These are phyloP conservation scores for Pseudococcus jackbeardsleyi DNA, from an alignment of 2,888 invertebrate species.

Conservation along the genomic window DNA sequence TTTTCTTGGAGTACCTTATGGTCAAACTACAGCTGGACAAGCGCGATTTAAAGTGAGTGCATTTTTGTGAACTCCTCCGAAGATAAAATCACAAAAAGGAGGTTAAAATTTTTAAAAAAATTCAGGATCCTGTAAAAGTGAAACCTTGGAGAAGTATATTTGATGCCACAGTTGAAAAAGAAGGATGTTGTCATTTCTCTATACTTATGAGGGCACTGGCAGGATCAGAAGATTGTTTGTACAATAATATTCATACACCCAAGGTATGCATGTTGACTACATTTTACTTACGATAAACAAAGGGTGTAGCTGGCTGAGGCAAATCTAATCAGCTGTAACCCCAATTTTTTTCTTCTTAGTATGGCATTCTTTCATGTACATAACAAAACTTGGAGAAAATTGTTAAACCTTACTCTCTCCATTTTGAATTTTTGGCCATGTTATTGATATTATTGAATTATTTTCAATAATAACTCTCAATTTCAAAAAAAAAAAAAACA, in stretches of 20 bases:
- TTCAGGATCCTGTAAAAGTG: background rate
- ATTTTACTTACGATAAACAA: no score
- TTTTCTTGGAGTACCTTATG: conserved; percentile 11
- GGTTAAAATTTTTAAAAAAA: background rate
- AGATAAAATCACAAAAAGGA: background rate
- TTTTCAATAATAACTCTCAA: no score
- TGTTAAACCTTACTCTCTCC: background rate
- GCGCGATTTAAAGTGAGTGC: background rate
- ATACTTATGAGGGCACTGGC: background rate
- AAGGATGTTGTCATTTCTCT: conserved; percentile 7
- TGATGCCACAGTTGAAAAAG: conserved; percentile 15
- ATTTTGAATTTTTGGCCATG: no score
- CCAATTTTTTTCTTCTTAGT: background rate
- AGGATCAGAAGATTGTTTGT: conserved; percentile 91
- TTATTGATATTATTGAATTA: no score
- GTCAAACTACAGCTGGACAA: background rate
- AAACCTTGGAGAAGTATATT: background rate
- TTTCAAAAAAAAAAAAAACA: no score
- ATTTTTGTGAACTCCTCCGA: background rate
- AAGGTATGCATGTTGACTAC: conserved; percentile 69
- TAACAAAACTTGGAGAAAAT: background rate
- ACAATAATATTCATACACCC: conserved; percentile 92
- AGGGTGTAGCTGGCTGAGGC: no score
- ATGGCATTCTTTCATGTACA: no score
- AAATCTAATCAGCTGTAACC: no score